Conservation (phyloP, 2,888 invertebrate genomes). For the Axea sp. region DNA sequence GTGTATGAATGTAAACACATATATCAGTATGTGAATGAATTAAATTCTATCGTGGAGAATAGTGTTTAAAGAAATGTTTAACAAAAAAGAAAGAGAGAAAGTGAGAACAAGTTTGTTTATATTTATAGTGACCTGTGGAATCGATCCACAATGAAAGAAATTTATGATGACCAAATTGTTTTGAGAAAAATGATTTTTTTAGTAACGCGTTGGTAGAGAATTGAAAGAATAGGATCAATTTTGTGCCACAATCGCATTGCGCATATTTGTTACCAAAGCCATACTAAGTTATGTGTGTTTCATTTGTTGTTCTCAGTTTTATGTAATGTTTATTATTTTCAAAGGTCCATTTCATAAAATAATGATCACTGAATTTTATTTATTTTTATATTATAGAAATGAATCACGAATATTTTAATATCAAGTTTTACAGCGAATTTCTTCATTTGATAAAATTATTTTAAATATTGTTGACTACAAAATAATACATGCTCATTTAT, state of each 20-base stretch:
- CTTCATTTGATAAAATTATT: no score
- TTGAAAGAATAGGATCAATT: constrained; percentile 42
- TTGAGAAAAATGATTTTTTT: constrained; percentile 14
- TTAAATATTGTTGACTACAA: no score
- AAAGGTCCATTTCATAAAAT: constrained; percentile 10
- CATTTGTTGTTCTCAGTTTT: constrained; percentile 12
- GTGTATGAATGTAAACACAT: constrained; percentile 48
- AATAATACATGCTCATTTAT: no score
- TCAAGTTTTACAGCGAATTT: no score
- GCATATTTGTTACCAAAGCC: constrained; percentile 45
- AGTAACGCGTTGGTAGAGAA: constrained; percentile 38
- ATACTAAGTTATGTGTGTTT: constrained; percentile 10
- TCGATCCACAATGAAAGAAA: constrained; percentile 14
- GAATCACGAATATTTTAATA: background rate
- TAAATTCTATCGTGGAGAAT: constrained; percentile 37
- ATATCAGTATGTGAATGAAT: constrained; percentile 45
- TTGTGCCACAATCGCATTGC: constrained; percentile 44
- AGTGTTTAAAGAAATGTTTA: constrained; percentile 64
- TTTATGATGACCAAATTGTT: constrained; percentile 33
- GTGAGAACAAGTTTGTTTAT: constrained; percentile 72
- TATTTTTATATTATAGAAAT: background rate
- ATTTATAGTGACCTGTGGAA: constrained; percentile 65
- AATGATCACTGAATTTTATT: background rate
- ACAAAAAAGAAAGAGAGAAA: constrained; percentile 7
- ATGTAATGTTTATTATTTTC: constrained; percentile 3